Evolutionary conservation across 2,797 vertebrate genomes (phyloP), one percentile per base, ranked within the genome.

Genomic region (Gymnothorax reevesii): DNA sequence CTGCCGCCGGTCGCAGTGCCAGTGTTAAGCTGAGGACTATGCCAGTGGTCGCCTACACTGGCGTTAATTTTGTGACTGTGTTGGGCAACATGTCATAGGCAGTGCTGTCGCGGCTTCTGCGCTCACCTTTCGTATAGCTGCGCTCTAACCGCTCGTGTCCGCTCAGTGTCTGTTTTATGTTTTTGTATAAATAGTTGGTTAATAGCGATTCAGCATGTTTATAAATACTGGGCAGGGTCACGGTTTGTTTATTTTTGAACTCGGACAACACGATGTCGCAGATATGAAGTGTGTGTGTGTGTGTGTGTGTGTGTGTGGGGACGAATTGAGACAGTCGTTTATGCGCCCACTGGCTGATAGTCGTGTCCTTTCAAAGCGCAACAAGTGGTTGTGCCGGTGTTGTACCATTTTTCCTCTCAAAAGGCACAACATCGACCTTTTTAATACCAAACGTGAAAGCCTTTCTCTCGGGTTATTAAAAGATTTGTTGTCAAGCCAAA

Each of bases 401-500:
- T 42, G 33, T 42, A 42, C 33, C 33, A 42, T 73, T 75, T 89
- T 85, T 59, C 83, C 87, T 85, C 7, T 88, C 89, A 93, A 91
- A 93, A 89, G 88, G 90, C 91, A 42, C 33, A 42, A 42, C 33
- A 42, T 42, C 33, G 33, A 42, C 33, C 33, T 42, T 42, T 90
- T 62, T 91, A 87, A 87, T 86, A 87, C 91, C 84, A 91, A 92
- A 93, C 93, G 92, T 90, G 90, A 90, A 89, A 89, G 89, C 17
- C 77, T 90, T 91, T 91, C 90, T 86, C 88, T 6, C 87, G 89
- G 91, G 91, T 90, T 94, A 94, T 94, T 93, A 94, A 95, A 94
- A 95, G 91, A 86, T 84, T 27, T 82, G 80, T 89, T 92, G 90
- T 92, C 89, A 90, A 89, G 91, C 90, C 88, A 88, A 84, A 88